A percentile compares a stretch with the other conserved stretches of the same genome.
These are phyloP conservation scores for Macroglossus sobrinus DNA, from an alignment of 2,113 vertebrate genomes.

Conservation along the genomic window DNA sequence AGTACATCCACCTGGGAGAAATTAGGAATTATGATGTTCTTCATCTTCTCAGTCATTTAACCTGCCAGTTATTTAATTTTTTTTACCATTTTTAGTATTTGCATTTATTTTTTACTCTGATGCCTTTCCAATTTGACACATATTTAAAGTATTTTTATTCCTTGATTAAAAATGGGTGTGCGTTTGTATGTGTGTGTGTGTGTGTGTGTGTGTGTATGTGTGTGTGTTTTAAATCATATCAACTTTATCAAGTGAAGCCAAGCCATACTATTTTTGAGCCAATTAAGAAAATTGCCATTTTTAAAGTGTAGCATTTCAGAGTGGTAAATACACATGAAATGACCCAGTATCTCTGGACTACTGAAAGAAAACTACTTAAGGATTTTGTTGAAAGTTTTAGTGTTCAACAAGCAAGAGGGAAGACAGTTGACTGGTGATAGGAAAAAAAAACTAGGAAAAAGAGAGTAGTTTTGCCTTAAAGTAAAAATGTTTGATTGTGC, in stretches of 20 bases:
- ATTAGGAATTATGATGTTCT: neutral
- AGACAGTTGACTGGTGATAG: conserved; percentile 52
- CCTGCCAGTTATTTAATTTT: too few relatives aligned
- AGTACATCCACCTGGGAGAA: neutral
- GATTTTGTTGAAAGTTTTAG: conserved; percentile 56
- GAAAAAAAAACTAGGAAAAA: neutral
- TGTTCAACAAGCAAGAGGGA: conserved; percentile 62
- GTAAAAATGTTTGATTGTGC: conserved; percentile 33
- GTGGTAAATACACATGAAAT: neutral
- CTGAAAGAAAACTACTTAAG: conserved; percentile 56
- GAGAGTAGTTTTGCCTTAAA: conserved; percentile 68
- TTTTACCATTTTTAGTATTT: too few relatives aligned
- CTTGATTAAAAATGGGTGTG: too few relatives aligned
- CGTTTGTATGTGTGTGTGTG: too few relatives aligned
- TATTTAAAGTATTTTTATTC: too few relatives aligned
- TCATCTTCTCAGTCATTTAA: neutral
- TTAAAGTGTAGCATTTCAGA: neutral
- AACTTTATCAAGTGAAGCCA: conserved; percentile 51
- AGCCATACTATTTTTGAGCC: conserved; percentile 64
- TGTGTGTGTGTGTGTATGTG: too few relatives aligned
- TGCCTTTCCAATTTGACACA: too few relatives aligned
- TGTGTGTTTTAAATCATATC: too few relatives aligned
- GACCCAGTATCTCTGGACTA: neutral
- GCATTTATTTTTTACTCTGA: too few relatives aligned
- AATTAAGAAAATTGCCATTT: conserved; percentile 28